These are phyloP conservation scores for Paracanthobrama guichenoti DNA, from an alignment of 2,113 vertebrate species.

Conservation along the genomic window DNA sequence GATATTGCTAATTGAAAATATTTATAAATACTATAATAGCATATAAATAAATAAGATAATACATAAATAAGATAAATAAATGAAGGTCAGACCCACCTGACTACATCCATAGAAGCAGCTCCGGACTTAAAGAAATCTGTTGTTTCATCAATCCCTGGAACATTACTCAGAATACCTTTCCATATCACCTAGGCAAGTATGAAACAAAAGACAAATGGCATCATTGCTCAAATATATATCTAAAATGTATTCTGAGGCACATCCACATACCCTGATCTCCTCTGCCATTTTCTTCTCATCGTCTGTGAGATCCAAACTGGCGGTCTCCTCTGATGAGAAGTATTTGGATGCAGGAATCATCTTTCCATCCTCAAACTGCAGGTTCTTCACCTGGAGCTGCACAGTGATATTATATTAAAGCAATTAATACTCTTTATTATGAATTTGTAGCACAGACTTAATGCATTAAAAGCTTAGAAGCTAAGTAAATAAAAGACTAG, in stretches of 20 bases:
- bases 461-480: not conserved
- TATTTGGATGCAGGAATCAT: conserved; percentile 84
- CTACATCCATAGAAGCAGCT: conserved; percentile 87
- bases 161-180: conserved; percentile 81
- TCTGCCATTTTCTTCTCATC: conserved; percentile 77
- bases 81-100: conserved; percentile 74
- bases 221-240: not conserved
- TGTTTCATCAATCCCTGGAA: conserved; percentile 75
- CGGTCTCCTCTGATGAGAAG: conserved; percentile 70
- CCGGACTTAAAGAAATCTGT: conserved; percentile 91
- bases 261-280: conserved; percentile 74
- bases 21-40: not conserved
- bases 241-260: not conserved
- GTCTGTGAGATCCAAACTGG: conserved; percentile 77
- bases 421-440: not conserved
- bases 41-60: not conserved
- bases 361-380: conserved; percentile 85
- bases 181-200: conserved; percentile 74
- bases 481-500: conserved; percentile 69
- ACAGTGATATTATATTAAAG: not conserved
- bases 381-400: conserved; percentile 82
- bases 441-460: not conserved
- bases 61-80: not conserved
- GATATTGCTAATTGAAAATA: not conserved
- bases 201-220: not conserved